Evolutionary conservation across 1,140 invertebrate genomes (phyloP).

Genomic region (Aphelinus atriplicis): DNA sequence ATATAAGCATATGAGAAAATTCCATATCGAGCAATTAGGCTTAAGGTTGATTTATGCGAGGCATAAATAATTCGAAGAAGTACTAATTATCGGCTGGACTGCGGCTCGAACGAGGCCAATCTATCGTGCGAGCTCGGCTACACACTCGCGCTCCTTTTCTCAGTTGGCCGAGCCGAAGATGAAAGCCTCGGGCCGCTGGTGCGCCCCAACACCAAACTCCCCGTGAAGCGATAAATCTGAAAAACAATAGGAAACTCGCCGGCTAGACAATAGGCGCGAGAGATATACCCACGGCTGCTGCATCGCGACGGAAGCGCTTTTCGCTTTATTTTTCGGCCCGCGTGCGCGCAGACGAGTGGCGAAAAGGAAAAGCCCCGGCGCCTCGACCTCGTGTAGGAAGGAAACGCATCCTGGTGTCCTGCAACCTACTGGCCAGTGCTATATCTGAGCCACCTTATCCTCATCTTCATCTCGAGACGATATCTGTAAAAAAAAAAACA

Average conservation of each 20-base stretch:
- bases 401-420: neutral
- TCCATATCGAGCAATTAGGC: slow-evolving; percentile 56
- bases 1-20: neutral
- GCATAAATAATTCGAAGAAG: slow-evolving; percentile 64
- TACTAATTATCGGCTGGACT: slow-evolving; percentile 58
- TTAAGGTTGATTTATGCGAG: slow-evolving; percentile 61
- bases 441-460: neutral
- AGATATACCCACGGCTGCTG: slow-evolving; percentile 52
- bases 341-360: neutral
- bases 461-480: neutral
- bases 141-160: slow-evolving; percentile 14
- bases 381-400: neutral
- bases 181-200: slow-evolving; percentile 57
- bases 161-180: slow-evolving; percentile 47
- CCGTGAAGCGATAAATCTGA: slow-evolving; percentile 64
- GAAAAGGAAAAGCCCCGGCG: neutral
- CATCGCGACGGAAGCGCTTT: slow-evolving; percentile 20
- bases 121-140: slow-evolving; percentile 44
- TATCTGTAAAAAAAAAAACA: too few species aligned
- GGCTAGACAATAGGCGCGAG: slow-evolving; percentile 61
- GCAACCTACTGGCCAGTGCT: too few species aligned
- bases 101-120: slow-evolving; percentile 42
- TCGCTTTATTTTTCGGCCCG: slow-evolving; percentile 49
- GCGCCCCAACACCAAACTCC: slow-evolving; percentile 56
- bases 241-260: slow-evolving; percentile 64